Evolutionary conservation across 1,140 invertebrate species (phyloP), one percentile per base, ranked within the genome.

Genomic region (Drepana arcuata): DNA sequence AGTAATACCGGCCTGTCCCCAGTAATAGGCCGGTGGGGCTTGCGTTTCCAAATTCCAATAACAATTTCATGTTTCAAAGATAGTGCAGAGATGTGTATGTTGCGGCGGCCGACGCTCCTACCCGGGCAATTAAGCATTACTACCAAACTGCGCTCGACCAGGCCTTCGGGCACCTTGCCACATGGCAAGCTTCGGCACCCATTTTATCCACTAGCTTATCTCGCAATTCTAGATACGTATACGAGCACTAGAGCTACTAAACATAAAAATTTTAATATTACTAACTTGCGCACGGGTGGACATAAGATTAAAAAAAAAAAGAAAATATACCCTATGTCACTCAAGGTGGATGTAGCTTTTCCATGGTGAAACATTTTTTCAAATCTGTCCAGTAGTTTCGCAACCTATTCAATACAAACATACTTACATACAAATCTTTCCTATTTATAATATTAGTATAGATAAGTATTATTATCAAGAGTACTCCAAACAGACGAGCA

Each of bases 141-240:
- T 42, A 38, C 49, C 34, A 37, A 45, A 44, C 48, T 51, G 47
- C 41, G 54, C 35, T 16, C 18, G 33, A 27, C 21, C 35, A 14
- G 41, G 33, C 29, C 29, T 33, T 39, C 58, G 65, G 65, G 65
- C 65, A 68, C 51, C 36, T 47, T 68, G 65, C 65, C 65, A 59
- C 44, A 65, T 65, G 56, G 53, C 56, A 55, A 33, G 25, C 16
- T 34, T 49, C 41, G 18, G 30, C 34, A 34, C 37, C 41, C 29
- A 48, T 65, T 62, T 59, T 62, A 56, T 54, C 18, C 9, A 21
- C 18, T 21, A 4, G 4, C 9, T 21, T 21, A 4, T 21, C 18
- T 9, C 18, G 9, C 9, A 9, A 21, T 21, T 5, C 9, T 21
- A 5, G 9, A 21, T 21, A 5, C 18, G 9, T 9, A 21, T 5